A percentile compares a stretch with the other conserved stretches of the same genome.
Conservation (phyloP, 2,797 vertebrate genomes). For the Arnoldichthys spilopterus region DNA sequence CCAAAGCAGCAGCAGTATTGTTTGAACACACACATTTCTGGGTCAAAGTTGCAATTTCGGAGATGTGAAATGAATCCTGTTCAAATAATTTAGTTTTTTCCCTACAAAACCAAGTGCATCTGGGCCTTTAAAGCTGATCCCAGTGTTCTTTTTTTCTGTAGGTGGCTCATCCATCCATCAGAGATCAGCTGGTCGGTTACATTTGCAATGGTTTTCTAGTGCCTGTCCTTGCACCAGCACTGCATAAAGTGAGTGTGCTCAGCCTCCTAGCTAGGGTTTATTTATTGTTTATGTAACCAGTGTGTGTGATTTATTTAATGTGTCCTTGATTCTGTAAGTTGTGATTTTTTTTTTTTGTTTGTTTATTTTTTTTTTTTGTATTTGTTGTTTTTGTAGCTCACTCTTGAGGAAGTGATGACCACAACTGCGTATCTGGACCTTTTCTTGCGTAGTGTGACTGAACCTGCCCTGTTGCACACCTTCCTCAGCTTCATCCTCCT, state of each 20-base stretch:
- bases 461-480: constrained; percentile 92
- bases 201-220: constrained; percentile 98
- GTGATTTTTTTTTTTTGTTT: too few relatives aligned
- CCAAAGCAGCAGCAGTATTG: too few relatives aligned
- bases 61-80: too few relatives aligned
- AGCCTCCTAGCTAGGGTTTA: too few relatives aligned
- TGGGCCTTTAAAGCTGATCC: neutral
- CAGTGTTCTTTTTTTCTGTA: constrained; percentile 60
- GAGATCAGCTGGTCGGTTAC: constrained; percentile 92
- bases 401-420: constrained; percentile 95
- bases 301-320: too few relatives aligned
- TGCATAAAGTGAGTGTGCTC: constrained; percentile 89
- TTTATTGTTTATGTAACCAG: too few relatives aligned
- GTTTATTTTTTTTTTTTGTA: too few relatives aligned
- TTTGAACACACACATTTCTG: too few relatives aligned
- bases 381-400: constrained; percentile 1
- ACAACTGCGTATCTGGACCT: constrained; percentile 97
- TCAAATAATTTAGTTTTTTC: too few relatives aligned
- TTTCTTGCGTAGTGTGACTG: constrained; percentile 89
- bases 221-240: constrained; percentile 94
- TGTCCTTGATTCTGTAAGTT: too few relatives aligned
- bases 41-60: too few relatives aligned
- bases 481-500: constrained; percentile 95
- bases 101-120: too few relatives aligned
- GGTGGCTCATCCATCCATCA: constrained; percentile 92